Evolutionary conservation across 2,113 vertebrate species (phyloP), one percentile per base, ranked within the genome.

Genomic region (Bungarus multicinctus): DNA sequence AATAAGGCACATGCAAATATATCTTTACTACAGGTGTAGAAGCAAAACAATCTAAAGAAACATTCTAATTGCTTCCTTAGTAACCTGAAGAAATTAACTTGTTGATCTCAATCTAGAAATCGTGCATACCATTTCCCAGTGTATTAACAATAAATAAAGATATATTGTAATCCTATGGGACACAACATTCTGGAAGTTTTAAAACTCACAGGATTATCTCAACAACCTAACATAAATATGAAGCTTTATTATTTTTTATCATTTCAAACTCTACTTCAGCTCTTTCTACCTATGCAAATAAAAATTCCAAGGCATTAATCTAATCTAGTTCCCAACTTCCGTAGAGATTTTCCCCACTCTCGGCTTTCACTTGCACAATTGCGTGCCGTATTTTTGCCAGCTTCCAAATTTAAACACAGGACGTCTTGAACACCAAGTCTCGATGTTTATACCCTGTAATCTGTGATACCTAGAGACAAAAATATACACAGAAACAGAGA

Each of bases 371-470:
- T 96, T 94, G 87, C 85, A 69, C 89, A 92, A 93, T 81, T 93
- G 91, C 1, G 0, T 94, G 18, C 54, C 22, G 54, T 60, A 58
- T 91, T 93, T 96, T 94, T 95, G 93, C 74, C 95, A 93, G 91
- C 64, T 88, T 96, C 94, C 95, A 95, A 95, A 97, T 96, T 97
- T 96, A 93, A 96, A 96, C 92, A 89, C 91, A 1, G 2, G 93
- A 96, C 93, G 93, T 92, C 94, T 85, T 94, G 91, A 90, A 94
- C 89, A 92, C 86, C 95, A 95, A 7, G 10, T 27, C 86, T 94
- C 94, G 87, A 43, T 47, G 93, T 25, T 96, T 90, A 92, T 92
- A 96, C 94, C 91, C 94, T 95, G 94, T 93, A 95, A 93, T 87
- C 0, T 1, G 47, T 4, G 89, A 88, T 81, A 95, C 93, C 90